Evolutionary conservation across 2,888 invertebrate genomes (phyloP).

Genomic region (Papilio demoleus): DNA sequence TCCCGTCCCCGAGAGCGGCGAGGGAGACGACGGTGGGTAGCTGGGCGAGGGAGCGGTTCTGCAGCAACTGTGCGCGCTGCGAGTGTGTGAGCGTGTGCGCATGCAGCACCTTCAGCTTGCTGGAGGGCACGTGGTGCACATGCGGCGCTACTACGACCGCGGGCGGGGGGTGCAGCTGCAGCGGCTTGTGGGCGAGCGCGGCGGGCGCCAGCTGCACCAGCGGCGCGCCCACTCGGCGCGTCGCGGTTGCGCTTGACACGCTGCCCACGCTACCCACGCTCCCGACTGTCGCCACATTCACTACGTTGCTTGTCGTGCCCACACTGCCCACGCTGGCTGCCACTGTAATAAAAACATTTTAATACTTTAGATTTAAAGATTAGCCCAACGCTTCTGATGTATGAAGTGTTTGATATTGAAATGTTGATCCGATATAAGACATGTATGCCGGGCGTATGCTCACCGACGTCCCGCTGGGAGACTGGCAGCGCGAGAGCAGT

Average conservation of each 20-base stretch:
- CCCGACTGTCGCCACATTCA: constrained; percentile 45
- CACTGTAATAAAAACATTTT: constrained; percentile 42
- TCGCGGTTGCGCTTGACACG: constrained; percentile 43
- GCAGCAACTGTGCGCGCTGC: constrained; percentile 67
- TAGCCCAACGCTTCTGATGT: too few relatives aligned
- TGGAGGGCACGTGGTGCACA: constrained; percentile 62
- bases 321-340: constrained; percentile 41
- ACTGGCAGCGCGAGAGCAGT: constrained; percentile 62
- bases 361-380: neutral
- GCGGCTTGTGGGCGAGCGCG: constrained; percentile 55
- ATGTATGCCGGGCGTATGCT: constrained; percentile 17
- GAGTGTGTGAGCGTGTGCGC: constrained; percentile 68
- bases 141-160: constrained; percentile 60
- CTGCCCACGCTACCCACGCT: constrained; percentile 44
- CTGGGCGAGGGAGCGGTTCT: constrained; percentile 56
- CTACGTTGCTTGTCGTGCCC: constrained; percentile 39
- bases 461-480: constrained; percentile 51
- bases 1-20: constrained; percentile 64
- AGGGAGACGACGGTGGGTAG: constrained; percentile 70
- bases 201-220: constrained; percentile 60
- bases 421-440: too few relatives aligned
- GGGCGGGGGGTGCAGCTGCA: constrained; percentile 51
- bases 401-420: too few relatives aligned
- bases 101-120: constrained; percentile 71
- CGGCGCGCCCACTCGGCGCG: constrained; percentile 54